These are phyloP conservation scores for Corydoras maculifer DNA, from an alignment of 2,113 vertebrate species.

Conservation along the genomic window DNA sequence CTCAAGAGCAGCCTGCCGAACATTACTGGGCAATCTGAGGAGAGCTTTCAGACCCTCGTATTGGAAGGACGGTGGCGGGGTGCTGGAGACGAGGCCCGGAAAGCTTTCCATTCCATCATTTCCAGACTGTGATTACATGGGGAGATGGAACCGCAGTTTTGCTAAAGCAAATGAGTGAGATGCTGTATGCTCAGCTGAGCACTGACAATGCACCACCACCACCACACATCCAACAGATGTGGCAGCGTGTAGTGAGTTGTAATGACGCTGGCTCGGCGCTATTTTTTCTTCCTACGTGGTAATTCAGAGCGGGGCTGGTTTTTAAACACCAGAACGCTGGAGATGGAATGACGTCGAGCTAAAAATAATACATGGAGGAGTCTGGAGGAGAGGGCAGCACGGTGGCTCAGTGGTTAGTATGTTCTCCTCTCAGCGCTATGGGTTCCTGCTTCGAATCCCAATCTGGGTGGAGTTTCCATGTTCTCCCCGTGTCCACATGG, in stretches of 20 bases:
- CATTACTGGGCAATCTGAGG: conserved; percentile 43
- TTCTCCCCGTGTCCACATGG: no score
- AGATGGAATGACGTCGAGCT: no score
- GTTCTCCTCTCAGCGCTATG: no score
- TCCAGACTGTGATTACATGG: conserved; percentile 54
- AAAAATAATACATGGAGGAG: conserved; percentile 58
- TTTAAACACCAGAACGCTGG: neutral
- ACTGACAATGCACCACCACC: conserved; percentile 52
- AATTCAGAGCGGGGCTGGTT: conserved; percentile 42
- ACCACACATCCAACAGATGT: conserved; percentile 58
- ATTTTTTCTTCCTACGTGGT: conserved; percentile 10
- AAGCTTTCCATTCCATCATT: conserved; percentile 44
- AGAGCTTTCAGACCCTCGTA: conserved; percentile 16
- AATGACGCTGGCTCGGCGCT: neutral
- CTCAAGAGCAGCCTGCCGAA: conserved; percentile 46
- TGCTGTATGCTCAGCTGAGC: conserved; percentile 58
- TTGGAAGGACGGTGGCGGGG: conserved; percentile 14
- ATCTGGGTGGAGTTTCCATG: no score
- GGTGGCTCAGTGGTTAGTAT: no score
- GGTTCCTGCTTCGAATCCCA: no score
- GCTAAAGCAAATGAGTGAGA: conserved; percentile 50
- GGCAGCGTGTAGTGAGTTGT: conserved; percentile 5
- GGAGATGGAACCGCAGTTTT: conserved; percentile 54
- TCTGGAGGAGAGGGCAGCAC: conserved; percentile 37
- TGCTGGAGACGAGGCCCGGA: conserved; percentile 49